Evolutionary conservation across 2,113 vertebrate species (phyloP), one percentile per base, ranked within the genome.

Genomic region (Aphelocoma coerulescens): DNA sequence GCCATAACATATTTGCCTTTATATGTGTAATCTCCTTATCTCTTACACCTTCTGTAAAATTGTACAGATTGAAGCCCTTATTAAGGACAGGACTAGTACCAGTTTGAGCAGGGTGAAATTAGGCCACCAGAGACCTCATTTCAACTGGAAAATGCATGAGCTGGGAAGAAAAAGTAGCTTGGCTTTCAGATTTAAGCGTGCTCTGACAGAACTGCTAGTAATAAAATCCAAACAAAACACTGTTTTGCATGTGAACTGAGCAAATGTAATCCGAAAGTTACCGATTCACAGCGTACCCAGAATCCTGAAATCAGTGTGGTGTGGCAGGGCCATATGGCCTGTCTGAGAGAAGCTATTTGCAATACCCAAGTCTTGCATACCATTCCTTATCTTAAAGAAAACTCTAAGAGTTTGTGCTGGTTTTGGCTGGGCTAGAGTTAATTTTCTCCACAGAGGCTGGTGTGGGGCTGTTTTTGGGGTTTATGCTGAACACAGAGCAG

Each of bases 151-250:
- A 94, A 81, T 32, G 12, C n/a, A 71, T 94, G 75, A 95, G 19
- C 43, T 74, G 55, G 33, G 11, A 37, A 79, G 78, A 86, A 85
- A 84, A 91, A 27, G 26, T 46, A 93, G 58, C 63, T 77, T 84
- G 39, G 35, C 80, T 93, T 95, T 94, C 71, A 74, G 51, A 84
- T 77, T 92, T 83, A 77, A 75, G 68, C 24, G 28, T 81, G 35
- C 20, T 86, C 33, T 93, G 61, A 55, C 82, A 94, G 69, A 85
- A 62, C 39, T 49, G 15, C 22, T 84, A 37, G 72, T 57, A 90
- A 83, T 90, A 91, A 95, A 96, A 92, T 61, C 51, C 52, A 92
- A 92, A 75, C 30, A 80, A 88, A 96, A 48, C 78, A 77, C 67
- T 35, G 57, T 74, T 95, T 96, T 77, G 35, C 46, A 71, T 80